Evolutionary conservation across 2,797 vertebrate species (phyloP), one percentile per base, ranked within the genome.

Genomic region (Xenentodon cancila): DNA sequence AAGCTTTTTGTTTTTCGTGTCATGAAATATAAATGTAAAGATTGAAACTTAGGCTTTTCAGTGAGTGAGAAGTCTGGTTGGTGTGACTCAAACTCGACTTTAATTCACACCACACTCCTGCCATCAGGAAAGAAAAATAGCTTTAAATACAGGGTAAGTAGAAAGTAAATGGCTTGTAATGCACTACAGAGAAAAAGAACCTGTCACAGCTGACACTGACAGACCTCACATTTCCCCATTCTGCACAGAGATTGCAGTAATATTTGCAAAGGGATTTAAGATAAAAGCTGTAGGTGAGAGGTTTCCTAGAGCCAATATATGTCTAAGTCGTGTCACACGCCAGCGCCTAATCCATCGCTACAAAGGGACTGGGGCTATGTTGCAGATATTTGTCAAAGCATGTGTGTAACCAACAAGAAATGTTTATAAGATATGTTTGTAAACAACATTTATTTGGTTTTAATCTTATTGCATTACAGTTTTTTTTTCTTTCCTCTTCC

Each of bases 71-170:
- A 73, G 62, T 77, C 74, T 17, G 68, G 73, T 79, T 62, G 68
- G 74, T 78, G 77, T 72, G 76, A 85, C 74, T 85, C 69, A 75
- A 83, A 78, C 73, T 87, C 87, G 84, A 88, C 78, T 88, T 85
- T 86, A 87, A 90, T 91, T 85, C 78, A 74, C 52, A 65, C 80
- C 75, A 84, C 84, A 84, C 80, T 80, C 73, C 80, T 78, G 57
- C 64, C 76, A 63, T 88, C 83, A 73, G 71, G 70, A 65, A 58
- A 64, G 73, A 5, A 84, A 92, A 91, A 89, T 87, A 89, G 88
- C 86, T 82, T 88, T 93, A 91, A 92, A 91, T 91, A 91, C 84
- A 82, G 88, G 84, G 84, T 89, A 88, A 82, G 83, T 90, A 88
- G 88, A 85, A 77, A 76, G 87, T 85, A 86, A 91, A 89, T 89